Evolutionary conservation across 2,797 vertebrate genomes (phyloP).

Genomic region (Anguilla anguilla): DNA sequence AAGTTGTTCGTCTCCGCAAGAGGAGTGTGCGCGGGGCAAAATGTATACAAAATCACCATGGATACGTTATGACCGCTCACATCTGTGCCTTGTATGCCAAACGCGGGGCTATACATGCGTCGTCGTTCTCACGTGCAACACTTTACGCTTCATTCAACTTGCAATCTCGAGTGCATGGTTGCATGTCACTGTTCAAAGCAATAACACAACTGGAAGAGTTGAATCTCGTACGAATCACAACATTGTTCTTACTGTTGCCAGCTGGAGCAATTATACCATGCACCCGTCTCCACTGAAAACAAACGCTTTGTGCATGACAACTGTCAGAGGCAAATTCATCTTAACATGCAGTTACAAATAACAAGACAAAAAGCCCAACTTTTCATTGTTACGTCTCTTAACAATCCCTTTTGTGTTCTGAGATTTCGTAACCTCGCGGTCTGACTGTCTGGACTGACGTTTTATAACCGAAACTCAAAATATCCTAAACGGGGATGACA

Average conservation of each 20-base stretch:
- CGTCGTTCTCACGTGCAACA: neutral
- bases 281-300: neutral
- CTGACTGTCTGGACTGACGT: neutral
- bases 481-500: too few relatives aligned
- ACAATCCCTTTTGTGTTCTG: neutral
- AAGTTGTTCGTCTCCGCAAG: neutral
- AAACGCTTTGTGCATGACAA: neutral
- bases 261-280: neutral
- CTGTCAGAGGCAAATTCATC: neutral
- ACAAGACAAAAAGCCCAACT: neutral
- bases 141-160: neutral
- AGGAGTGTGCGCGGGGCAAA: neutral
- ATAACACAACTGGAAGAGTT: neutral
- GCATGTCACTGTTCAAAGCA: neutral
- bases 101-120: neutral
- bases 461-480: neutral
- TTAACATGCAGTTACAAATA: neutral
- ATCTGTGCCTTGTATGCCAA: neutral
- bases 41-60: neutral
- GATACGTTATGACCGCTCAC: neutral
- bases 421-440: neutral
- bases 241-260: neutral
- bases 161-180: neutral
- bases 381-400: neutral
- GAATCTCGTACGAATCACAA: neutral